These are phyloP conservation scores for Doryteuthis pealeii DNA, from an alignment of 1,140 invertebrate genomes.

Conservation along the genomic window DNA sequence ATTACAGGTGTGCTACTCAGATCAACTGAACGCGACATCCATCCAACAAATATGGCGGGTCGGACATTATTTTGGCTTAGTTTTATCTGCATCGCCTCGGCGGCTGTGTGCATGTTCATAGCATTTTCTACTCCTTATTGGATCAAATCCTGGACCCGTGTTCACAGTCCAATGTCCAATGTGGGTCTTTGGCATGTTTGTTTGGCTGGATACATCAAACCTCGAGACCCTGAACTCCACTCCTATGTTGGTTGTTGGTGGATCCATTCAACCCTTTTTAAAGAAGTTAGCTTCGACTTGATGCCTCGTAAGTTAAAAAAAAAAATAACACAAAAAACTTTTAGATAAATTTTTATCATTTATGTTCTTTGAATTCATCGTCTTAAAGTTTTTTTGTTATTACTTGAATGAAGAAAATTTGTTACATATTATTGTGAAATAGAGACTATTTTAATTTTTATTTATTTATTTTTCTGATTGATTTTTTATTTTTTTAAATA, in stretches of 20 bases:
- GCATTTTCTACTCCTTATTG: constrained; percentile 93
- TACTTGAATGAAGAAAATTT: no score
- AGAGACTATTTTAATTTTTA: no score
- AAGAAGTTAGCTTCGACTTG: constrained; percentile 86
- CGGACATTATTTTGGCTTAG: constrained; percentile 37
- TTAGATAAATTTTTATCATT: background rate
- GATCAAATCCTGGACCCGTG: constrained; percentile 90
- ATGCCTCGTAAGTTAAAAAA: constrained; percentile 69
- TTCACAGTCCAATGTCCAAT: constrained; percentile 71
- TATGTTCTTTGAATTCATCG: background rate
- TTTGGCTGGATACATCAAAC: constrained; percentile 87
- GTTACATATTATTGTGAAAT: no score
- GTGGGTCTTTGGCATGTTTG: constrained; percentile 98
- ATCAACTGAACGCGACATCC: constrained; percentile 15
- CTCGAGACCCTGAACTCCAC: constrained; percentile 85
- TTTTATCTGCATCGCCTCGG: constrained; percentile 43
- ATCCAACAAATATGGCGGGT: constrained; percentile 33
- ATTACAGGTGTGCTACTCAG: constrained; percentile 24
- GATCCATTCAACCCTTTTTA: constrained; percentile 87
- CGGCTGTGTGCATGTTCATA: constrained; percentile 68
- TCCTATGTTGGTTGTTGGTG: constrained; percentile 92
- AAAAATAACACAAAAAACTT: background rate
- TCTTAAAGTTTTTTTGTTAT: no score
- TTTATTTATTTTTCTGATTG: no score
- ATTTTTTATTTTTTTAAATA: no score